phyloP scores from a whole-genome alignment of 2,797 vertebrate genomes.

The Semotilus atromaculatus region DNA sequence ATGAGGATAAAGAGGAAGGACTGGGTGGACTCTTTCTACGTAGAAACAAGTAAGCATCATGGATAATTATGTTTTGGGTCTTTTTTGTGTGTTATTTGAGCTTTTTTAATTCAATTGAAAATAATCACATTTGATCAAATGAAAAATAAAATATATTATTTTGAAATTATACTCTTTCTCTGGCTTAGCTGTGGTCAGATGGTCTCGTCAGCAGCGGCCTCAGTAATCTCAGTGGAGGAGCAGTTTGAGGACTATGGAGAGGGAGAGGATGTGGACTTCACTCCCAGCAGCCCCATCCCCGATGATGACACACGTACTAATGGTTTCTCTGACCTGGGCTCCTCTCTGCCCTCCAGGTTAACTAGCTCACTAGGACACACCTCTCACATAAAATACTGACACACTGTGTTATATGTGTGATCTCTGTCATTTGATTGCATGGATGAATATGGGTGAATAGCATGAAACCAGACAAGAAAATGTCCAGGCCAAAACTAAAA shows the following conservation, averaged over 20 bases:
- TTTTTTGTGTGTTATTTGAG: neutral
- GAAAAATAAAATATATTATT: neutral
- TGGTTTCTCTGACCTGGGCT: conserved; percentile 92
- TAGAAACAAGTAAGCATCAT: conserved; percentile 85
- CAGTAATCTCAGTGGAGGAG: conserved; percentile 87
- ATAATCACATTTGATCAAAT: neutral
- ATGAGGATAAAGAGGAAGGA: conserved; percentile 81
- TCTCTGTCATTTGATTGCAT: conserved; percentile 3
- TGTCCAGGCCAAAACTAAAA: neutral
- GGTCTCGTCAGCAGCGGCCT: conserved; percentile 86
- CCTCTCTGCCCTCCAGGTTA: conserved; percentile 95
- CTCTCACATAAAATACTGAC: neutral
- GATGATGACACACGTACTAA: conserved; percentile 94
- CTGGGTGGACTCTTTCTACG: conserved; percentile 84
- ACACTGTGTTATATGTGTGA: neutral
- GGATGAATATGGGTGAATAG: neutral
- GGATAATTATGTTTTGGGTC: neutral
- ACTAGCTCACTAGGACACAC: neutral
- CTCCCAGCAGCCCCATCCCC: conserved; percentile 90
- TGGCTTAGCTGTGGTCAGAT: conserved; percentile 80
- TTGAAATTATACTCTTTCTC: neutral
- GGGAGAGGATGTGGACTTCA: conserved; percentile 92
- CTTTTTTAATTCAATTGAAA: neutral
- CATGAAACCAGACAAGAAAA: neutral
- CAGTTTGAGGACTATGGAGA: conserved; percentile 99